Evolutionary conservation across 2,888 invertebrate genomes (phyloP), one percentile per base, ranked within the genome.

Genomic region (Zele albiditarsus): DNA sequence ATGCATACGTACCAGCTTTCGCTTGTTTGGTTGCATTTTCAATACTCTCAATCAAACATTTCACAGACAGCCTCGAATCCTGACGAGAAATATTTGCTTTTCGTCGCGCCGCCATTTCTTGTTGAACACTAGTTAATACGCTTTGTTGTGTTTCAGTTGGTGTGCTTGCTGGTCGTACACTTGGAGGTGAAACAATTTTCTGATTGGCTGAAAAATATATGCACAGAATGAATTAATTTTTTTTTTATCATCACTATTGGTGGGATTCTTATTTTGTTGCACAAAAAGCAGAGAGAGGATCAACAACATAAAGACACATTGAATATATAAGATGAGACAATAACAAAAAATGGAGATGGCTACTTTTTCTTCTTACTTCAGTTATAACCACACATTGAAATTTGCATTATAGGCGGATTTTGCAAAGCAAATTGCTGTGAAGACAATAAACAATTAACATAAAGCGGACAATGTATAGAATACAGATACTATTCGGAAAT

Each of bases 41-140:
- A 76, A 98, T 97, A 83, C 96, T 96, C 87, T 97, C 96, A 78
- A 98, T 97, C 38, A 98, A 91, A 70, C 95, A 95, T 88, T 97
- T 97, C 10, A 98, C 98, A 0, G 97, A 97, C 68, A 97, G 91
- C 42, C 96, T 92, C 28, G 95, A 95, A 86, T 95, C 96, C 85
- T 94, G 94, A 1, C 92, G 89, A 42, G 90, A 85, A 71, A 92
- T 87, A 62, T 90, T 91, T 16, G 91, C 91, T 84, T 93, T 93
- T 31, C 92, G 89, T 78, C 93, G 86, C 79, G 92, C 87, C 77
- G 91, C 90, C 85, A 93, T 91, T 83, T 93, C 93, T 82, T 91
- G 89, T 85, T 92, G 90, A 66, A 92, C 89, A 79, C 92, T 90
- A 79, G 90, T 90, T 70, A 92, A 81, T 33, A 92, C 90, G 46